A percentile compares a stretch with the other conserved stretches of the same genome.
Conservation (phyloP, 1,140 invertebrate genomes). For the Dolichoris vasculosae region DNA sequence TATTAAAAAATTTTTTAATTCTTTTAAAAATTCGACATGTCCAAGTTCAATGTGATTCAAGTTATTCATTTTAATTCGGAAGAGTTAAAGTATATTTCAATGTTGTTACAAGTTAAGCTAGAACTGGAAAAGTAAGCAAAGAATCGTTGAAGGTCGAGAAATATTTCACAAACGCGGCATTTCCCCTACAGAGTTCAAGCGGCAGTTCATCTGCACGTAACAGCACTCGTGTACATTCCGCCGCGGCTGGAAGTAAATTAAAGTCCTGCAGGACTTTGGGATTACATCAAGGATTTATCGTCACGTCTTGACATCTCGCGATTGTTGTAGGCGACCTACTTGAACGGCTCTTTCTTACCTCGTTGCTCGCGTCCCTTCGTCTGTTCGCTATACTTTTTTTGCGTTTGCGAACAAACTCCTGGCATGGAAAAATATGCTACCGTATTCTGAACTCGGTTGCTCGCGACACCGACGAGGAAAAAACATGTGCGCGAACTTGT, state of each 20-base stretch:
- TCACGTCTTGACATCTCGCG: conserved; percentile 20
- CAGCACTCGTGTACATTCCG: no score
- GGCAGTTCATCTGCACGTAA: neutral
- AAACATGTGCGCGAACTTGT: neutral
- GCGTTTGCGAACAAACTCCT: neutral
- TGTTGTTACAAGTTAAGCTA: neutral
- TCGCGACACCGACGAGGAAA: no score
- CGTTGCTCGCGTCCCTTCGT: neutral
- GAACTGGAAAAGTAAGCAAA: neutral
- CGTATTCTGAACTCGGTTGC: neutral
- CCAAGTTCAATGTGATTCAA: neutral
- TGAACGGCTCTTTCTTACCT: neutral
- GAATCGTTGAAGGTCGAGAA: neutral
- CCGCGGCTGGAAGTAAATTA: conserved; percentile 14
- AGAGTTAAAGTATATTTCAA: neutral
- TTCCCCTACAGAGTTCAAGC: neutral
- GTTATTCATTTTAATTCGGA: neutral
- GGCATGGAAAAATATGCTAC: neutral
- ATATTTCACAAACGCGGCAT: neutral
- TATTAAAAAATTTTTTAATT: no score
- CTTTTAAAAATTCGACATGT: no score
- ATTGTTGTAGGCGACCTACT: conserved; percentile 22
- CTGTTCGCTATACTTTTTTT: neutral
- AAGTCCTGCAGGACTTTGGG: conserved; percentile 25
- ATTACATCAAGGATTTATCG: conserved; percentile 39